A percentile compares a stretch with the other conserved stretches of the same genome.
Conservation (phyloP, 2,888 invertebrate genomes). For the Diadromus collaris region DNA sequence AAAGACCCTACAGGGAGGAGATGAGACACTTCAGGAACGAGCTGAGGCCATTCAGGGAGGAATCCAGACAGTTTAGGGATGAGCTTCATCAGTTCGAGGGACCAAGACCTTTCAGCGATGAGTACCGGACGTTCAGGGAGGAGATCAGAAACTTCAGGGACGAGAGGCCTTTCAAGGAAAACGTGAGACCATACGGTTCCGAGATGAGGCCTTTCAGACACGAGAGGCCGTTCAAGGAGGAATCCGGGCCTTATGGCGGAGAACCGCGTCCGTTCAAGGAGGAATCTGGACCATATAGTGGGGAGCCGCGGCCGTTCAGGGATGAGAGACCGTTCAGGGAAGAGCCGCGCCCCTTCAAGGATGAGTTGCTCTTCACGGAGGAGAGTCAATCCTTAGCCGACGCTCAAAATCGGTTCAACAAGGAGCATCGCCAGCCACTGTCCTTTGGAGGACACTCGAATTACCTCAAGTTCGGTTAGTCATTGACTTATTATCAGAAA, state of each 20-base stretch:
- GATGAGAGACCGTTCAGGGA: conserved; percentile 22
- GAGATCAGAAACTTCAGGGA: conserved; percentile 34
- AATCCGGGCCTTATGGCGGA: neutral
- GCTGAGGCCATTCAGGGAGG: conserved; percentile 45
- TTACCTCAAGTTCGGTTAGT: conserved; percentile 70
- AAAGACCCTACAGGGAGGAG: conserved; percentile 44
- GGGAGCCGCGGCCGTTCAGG: neutral
- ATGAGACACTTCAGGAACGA: conserved; percentile 54
- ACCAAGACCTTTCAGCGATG: conserved; percentile 34
- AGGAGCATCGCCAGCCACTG: conserved; percentile 60
- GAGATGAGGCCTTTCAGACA: conserved; percentile 40
- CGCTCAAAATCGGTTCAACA: conserved; percentile 54
- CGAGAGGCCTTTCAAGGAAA: conserved; percentile 26
- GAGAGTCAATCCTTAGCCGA: conserved; percentile 53
- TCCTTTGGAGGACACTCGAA: conserved; percentile 68
- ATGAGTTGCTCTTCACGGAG: conserved; percentile 53
- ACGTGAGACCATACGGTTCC: conserved; percentile 3
- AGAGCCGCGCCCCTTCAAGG: conserved; percentile 30
- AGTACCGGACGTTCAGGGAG: conserved; percentile 30
- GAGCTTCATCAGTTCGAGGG: conserved; percentile 30
- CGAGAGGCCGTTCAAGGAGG: conserved; percentile 19
- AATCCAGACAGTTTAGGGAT: conserved; percentile 38
- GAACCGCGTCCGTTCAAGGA: neutral
- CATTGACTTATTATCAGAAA: neutral
- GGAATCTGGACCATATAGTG: neutral